Conservation (phyloP, 2,797 vertebrate species). For the Lacerta agilis region DNA sequence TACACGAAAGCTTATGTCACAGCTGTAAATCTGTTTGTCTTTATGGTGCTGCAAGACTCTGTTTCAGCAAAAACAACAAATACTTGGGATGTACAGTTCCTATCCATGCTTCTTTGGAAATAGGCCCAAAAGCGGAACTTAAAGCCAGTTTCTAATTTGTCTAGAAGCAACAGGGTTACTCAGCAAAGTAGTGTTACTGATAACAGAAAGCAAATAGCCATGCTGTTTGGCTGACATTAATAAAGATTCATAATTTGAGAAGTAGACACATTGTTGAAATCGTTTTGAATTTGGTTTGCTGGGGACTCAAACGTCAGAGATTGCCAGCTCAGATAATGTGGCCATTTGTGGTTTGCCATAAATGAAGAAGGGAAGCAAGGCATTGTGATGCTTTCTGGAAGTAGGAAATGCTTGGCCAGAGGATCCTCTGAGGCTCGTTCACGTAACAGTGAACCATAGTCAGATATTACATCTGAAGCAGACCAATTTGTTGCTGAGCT, state of each 20-base stretch:
- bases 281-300: background rate
- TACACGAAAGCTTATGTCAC: background rate
- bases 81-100: background rate
- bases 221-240: background rate
- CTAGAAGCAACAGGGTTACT: too few species aligned
- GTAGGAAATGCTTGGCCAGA: background rate
- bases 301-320: too few species aligned
- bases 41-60: background rate
- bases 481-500: too few species aligned
- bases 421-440: background rate
- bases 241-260: background rate
- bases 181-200: background rate
- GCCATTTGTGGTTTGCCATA: background rate
- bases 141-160: background rate
- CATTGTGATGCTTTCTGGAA: background rate
- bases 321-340: background rate
- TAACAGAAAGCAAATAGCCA: background rate
- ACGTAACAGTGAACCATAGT: background rate
- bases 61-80: background rate
- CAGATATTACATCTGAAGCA: background rate
- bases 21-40: background rate
- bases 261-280: background rate
- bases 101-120: background rate
- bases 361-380: too few species aligned
- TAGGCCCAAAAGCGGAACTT: background rate